Percentiles rank a stretch among this genome's conserved stretches.
These are phyloP conservation scores for Andricus curvator DNA, from an alignment of 2,888 invertebrate species.

Conservation along the genomic window DNA sequence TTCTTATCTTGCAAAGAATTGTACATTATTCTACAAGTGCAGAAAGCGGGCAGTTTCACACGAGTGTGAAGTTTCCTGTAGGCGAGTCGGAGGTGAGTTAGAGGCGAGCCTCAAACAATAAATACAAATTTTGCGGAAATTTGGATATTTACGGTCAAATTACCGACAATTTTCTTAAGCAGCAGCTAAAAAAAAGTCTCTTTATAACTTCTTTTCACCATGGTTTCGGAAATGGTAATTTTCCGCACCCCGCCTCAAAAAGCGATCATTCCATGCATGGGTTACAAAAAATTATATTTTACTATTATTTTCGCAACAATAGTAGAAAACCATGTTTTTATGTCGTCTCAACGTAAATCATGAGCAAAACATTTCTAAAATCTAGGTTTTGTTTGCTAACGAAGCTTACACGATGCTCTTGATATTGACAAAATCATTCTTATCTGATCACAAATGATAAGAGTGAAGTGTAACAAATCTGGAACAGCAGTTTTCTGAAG, in stretches of 20 bases:
- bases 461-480: not conserved
- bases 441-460: slow-evolving; percentile 35
- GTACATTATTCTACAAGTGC: not conserved
- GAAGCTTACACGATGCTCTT: not conserved
- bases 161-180: no score
- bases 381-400: not conserved
- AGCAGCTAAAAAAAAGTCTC: no score
- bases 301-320: not conserved
- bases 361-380: not conserved
- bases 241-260: no score
- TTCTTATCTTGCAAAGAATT: not conserved
- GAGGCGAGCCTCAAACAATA: no score
- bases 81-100: no score
- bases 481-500: not conserved
- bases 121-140: no score
- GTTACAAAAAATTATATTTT: not conserved
- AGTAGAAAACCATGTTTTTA: not conserved
- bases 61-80: no score
- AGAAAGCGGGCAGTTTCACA: no score
- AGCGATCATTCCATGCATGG: not conserved
- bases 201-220: no score
- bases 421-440: slow-evolving; percentile 8
- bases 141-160: no score
- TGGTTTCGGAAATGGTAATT: no score
- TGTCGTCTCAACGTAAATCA: not conserved